A percentile compares a stretch with the other conserved stretches of the same genome.
Evolutionary conservation across 2,888 invertebrate species (phyloP).

Genomic region (Idaea biselata): DNA sequence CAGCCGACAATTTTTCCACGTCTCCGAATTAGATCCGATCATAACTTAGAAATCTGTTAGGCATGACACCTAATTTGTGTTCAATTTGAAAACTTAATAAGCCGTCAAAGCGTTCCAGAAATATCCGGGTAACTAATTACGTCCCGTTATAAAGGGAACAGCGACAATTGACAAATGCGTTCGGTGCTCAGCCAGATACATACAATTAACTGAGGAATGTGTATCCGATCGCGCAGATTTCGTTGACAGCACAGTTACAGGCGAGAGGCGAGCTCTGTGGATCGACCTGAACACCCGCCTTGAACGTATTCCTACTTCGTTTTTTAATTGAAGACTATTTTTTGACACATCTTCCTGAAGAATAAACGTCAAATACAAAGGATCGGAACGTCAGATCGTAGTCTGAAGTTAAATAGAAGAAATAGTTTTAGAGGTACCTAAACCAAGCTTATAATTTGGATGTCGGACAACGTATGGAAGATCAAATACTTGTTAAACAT

Average conservation of each 20-base stretch:
- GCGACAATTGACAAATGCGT: constrained; percentile 79
- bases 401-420: too few relatives aligned
- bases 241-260: constrained; percentile 53
- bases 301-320: too few relatives aligned
- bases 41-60: constrained; percentile 67
- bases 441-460: too few relatives aligned
- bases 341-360: too few relatives aligned
- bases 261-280: constrained; percentile 55
- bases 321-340: too few relatives aligned
- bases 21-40: constrained; percentile 40
- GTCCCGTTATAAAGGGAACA: constrained; percentile 57
- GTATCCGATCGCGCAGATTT: constrained; percentile 59
- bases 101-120: constrained; percentile 77
- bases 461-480: too few relatives aligned
- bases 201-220: constrained; percentile 73
- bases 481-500: too few relatives aligned
- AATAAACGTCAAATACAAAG: too few relatives aligned
- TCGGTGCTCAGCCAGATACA: constrained; percentile 64
- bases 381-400: too few relatives aligned
- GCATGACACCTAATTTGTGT: constrained; percentile 77
- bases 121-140: constrained; percentile 74
- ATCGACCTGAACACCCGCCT: too few relatives aligned
- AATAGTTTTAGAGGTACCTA: too few relatives aligned
- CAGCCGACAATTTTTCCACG: constrained; percentile 61
- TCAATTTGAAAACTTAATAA: constrained; percentile 79